Conservation (phyloP, 2,113 vertebrate genomes). For the Apteryx mantelli region DNA sequence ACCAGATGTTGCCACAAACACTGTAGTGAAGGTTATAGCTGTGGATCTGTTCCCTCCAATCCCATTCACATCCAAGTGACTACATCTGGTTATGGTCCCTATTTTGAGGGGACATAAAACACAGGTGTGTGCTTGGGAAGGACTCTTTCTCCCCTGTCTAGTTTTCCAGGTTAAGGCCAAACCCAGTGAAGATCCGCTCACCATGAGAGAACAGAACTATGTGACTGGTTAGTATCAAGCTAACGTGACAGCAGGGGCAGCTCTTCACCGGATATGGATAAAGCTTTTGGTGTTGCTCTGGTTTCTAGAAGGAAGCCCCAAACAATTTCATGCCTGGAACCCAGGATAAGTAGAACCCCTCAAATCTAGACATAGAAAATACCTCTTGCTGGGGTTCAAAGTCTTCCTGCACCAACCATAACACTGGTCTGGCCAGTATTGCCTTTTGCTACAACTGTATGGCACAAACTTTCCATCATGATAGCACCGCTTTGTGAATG, state of each 20-base stretch:
- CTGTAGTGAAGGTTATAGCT: neutral
- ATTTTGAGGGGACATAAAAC: neutral
- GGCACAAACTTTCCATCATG: constrained; percentile 27
- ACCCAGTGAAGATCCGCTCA: neutral
- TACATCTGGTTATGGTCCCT: neutral
- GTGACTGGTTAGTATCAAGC: neutral
- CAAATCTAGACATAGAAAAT: neutral
- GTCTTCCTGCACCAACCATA: neutral
- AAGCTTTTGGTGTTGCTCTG: constrained; percentile 6
- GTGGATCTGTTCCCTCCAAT: constrained; percentile 12
- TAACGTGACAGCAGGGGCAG: neutral
- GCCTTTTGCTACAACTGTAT: constrained; percentile 61
- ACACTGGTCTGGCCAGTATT: constrained; percentile 54
- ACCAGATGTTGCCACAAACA: neutral
- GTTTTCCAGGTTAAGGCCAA: neutral
- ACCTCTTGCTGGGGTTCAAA: neutral
- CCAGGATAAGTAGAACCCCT: neutral
- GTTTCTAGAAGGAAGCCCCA: neutral
- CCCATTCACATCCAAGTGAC: neutral
- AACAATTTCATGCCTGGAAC: neutral
- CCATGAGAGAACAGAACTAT: neutral
- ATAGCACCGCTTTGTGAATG: neutral
- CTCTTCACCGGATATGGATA: neutral
- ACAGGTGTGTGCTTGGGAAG: neutral
- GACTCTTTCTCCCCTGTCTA: neutral